Base-by-base conservation (phyloP, 2,113 vertebrate species). In the rabbit (Oryctolagus cuniculus) region DNA sequence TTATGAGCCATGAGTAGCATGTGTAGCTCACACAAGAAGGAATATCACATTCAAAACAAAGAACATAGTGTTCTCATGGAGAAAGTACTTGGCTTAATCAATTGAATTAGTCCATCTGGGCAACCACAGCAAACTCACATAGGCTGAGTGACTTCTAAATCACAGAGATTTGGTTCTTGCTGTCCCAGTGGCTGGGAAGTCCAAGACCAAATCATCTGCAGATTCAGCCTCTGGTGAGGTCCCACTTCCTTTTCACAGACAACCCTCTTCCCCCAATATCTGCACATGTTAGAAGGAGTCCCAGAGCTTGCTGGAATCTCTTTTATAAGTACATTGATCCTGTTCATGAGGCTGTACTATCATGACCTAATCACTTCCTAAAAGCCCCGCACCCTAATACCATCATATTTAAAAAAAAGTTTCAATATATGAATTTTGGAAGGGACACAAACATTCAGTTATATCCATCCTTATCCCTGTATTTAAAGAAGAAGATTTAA, bases 401-500 rank as follows among this genome's bases (percentile, higher is more conserved):
- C 25, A 17, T 27, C 24, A 75, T n/a, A 38, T 13, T 66, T 12
- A 44, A 17, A 31, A 24, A 75, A 29, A 74, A 24, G 3, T 24
- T 64, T 67, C 36, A 58, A 58, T 36, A 15, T 7, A 44, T 12
- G 53, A 89, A 55, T 12, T 64, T 84, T 2, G 58, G 2, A 29
- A 17, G 16, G 55, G 55, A 67, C 22, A 10, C 3, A 21, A 49
- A 67, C 3, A 82, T 21, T 51, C 36, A 36, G 24, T 82, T 77
- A 49, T 44, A 84, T 21, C 19, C 25, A 17, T 36, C 19, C 21
- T 69, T 79, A 10, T 61, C 34, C 55, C 38, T 58, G 38, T 12
- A 58, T 64, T 82, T 89, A 77, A 92, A 84, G 53, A 92, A 84
- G 53, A 94, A 63, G 11, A 16, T 44, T 61, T 61, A 16, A 44